Base-by-base conservation (phyloP, 2,888 invertebrate genomes). In the Agonopterix arenella region DNA sequence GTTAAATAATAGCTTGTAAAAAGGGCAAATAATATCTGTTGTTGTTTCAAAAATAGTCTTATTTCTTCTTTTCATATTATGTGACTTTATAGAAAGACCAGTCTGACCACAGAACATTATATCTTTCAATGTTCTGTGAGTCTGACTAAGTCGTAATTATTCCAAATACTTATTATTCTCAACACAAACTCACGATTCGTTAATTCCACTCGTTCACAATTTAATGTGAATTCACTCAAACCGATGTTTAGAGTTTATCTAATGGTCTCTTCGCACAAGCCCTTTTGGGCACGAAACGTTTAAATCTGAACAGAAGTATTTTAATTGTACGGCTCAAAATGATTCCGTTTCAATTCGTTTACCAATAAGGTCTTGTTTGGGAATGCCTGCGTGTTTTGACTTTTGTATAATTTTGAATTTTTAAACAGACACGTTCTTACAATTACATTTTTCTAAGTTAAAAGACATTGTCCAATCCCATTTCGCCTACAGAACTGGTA, bases 241-340 rank as follows among this genome's bases (percentile, higher is more conserved):
- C 9, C 37, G n/a, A 18, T 11, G 28, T 28, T 47, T 41, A 41
- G 46, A 11, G 8, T 18, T 18, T 41, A 41, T 9, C 37, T 9
- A 56, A 62, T 53, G 53, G 52, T 28, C 28, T 28, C 38, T 43
- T 47, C 40, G 36, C 47, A 44, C 41, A 36, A 49, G 36, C 50
- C 56, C 58, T 65, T 49, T 59, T 54, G 59, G 62, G 52, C 53
- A 54, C 36, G 48, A 54, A 65, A 41, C 59, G 56, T 57, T 64
- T 61, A 60, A 36, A 45, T 57, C 44, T 62, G 56, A 58, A 59
- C 57, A 58, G 57, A 66, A 65, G 47, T 49, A 48, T 46, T 47
- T 61, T 59, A 61, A 65, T 65, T 62, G 52, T 18, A 45, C 37
- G 45, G 16, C 50, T 28, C 45, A 51, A 55, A 58, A 47, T 49